phyloP scores from a whole-genome alignment of 1,140 invertebrate species.

The Arctopsyche grandis region DNA sequence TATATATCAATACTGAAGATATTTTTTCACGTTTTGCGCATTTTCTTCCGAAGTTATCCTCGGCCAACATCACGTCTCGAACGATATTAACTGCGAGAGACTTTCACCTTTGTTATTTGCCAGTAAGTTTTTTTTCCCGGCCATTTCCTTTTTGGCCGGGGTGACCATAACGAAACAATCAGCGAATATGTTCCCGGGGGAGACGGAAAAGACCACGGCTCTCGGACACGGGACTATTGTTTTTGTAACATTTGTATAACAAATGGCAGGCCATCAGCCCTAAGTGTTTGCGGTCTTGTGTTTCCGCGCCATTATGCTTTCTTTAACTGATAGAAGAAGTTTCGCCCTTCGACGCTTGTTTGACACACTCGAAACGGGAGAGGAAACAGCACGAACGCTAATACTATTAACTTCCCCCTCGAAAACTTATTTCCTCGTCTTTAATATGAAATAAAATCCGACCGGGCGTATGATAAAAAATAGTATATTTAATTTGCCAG shows the following conservation, averaged over 20 bases:
- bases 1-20: no score
- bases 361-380: conserved; percentile 12
- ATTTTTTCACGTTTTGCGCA: no score
- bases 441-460: background rate
- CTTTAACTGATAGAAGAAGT: conserved; percentile 44
- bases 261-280: conserved; percentile 36
- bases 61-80: background rate
- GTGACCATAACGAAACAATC: conserved; percentile 26
- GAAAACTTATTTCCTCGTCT: background rate
- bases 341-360: conserved; percentile 20
- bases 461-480: background rate
- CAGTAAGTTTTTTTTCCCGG: background rate
- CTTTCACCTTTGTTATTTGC: background rate
- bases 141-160: background rate
- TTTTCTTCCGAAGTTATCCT: no score
- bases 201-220: background rate
- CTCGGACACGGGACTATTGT: conserved; percentile 35
- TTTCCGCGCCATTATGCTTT: conserved; percentile 47
- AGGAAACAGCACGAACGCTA: background rate
- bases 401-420: conserved; percentile 16
- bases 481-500: background rate
- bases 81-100: background rate
- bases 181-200: conserved; percentile 31
- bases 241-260: conserved; percentile 42
- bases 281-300: conserved; percentile 47